Conservation (phyloP, 2,888 invertebrate genomes). For the Sesia apiformis region DNA sequence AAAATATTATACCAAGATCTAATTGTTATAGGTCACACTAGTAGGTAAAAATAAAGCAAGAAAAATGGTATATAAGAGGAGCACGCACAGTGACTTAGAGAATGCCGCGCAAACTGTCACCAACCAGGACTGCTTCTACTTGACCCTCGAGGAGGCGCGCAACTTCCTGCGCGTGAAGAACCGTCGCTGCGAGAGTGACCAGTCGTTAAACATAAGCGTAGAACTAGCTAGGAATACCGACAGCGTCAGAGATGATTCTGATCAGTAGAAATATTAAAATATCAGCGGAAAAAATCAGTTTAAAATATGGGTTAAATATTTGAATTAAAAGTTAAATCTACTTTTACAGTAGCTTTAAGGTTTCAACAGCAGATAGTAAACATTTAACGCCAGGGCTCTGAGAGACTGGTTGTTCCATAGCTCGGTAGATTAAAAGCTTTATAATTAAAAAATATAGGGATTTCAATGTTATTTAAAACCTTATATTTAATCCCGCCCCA, state of each 20-base stretch:
- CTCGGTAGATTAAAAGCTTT: no score
- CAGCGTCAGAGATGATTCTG: conserved; percentile 6
- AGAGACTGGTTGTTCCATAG: no score
- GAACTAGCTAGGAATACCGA: conserved; percentile 11
- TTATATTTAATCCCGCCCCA: no score
- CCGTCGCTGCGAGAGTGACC: conserved; percentile 41
- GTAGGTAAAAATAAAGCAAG: conserved; percentile 41
- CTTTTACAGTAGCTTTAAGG: no score
- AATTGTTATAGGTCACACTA: conserved; percentile 33
- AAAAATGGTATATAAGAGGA: conserved; percentile 40
- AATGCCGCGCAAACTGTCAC: conserved; percentile 37
- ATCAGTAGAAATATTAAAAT: conserved; percentile 1
- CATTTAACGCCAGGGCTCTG: no score
- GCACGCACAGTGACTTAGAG: conserved; percentile 60
- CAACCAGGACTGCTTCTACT: conserved; percentile 58
- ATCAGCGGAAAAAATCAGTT: neutral
- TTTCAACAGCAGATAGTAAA: no score
- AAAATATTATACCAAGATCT: no score
- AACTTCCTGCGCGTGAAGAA: conserved; percentile 50
- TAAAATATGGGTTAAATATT: neutral
- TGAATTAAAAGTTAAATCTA: neutral
- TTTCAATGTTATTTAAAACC: no score
- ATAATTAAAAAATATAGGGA: no score
- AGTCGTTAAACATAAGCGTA: conserved; percentile 35
- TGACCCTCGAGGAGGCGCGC: conserved; percentile 50